Base-by-base conservation (phyloP, 2,113 vertebrate species). In the Pedionomus torquatus region DNA sequence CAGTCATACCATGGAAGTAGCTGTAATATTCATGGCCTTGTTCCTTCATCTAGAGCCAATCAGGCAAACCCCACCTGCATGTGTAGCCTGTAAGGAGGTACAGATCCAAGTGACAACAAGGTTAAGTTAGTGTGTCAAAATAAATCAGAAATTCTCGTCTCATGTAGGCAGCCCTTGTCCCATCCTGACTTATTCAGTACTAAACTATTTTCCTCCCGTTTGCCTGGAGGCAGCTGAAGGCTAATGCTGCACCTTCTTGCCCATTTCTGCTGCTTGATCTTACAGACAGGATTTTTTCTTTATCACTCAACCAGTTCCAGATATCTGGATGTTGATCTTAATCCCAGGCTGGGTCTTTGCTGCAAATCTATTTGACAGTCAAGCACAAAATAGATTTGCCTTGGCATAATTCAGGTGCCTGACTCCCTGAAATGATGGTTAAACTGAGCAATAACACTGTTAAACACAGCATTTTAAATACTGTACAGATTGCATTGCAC, bases 321-420 rank as follows among this genome's bases (percentile, higher is more conserved):
- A 91, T 95, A 72, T 75, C 83, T 87, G 68, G 60, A 64, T 91
- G 83, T 55, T 58, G 72, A 93, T 94, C 39, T 84, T 78, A 84
- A 91, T 92, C 76, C 72, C 87, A 84, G 77, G 21, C 61, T 87
- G 81, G 55, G 46, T 33, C 48, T 92, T 91, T 96, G 87, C 65
- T 84, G 83, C 74, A 87, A 91, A 96, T 93, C 81, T 65, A 28
- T 85, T 91, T 90, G 74, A 91, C 66, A 82, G 83, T 33, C 60
- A 76, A 94, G 44, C 26, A 48, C 61, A 69, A 91, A 93, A 77
- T 7, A 87, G 78, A 68, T 89, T 87, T 85, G 60, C 51, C 61
- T 84, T 78, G 80, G 64, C 51, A 68, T 92, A 89, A 89, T 87
- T 89, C 81, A 91, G 35, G 41, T 90, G 49, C 58, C 28, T 69